These are phyloP conservation scores for Laterallus jamaicensis DNA, from an alignment of 2,113 vertebrate species.

Conservation along the genomic window DNA sequence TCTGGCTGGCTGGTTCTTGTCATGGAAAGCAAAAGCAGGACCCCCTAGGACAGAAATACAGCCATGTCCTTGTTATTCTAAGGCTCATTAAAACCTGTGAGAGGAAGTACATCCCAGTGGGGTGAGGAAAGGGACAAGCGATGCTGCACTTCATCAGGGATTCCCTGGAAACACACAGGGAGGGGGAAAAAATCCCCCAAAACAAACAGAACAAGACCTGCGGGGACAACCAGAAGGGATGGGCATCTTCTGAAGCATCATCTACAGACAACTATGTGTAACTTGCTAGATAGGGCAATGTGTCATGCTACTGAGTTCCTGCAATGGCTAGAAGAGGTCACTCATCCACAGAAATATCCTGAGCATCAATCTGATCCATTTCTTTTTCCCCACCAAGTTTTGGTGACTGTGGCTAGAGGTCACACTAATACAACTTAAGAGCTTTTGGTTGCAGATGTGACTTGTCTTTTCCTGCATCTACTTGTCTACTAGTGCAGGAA, in stretches of 20 bases:
- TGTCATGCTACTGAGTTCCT: neutral
- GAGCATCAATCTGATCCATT: neutral
- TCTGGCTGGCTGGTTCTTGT: neutral
- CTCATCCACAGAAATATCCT: neutral
- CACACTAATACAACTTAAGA: neutral
- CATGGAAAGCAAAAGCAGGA: neutral
- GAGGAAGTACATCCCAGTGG: neutral
- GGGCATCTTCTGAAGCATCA: neutral
- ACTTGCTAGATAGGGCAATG: neutral
- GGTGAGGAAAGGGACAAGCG: neutral
- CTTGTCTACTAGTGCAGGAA: neutral
- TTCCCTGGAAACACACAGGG: neutral
- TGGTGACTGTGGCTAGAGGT: neutral
- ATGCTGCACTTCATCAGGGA: neutral
- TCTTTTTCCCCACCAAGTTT: neutral
- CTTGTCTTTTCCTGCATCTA: neutral
- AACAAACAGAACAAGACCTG: neutral
- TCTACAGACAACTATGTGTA: neutral
- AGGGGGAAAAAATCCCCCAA: neutral
- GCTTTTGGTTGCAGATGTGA: neutral
- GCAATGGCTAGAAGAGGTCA: neutral
- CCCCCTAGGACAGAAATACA: neutral
- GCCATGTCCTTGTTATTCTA: neutral
- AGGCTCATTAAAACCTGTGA: neutral
- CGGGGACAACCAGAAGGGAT: neutral